Evolutionary conservation across 1,140 invertebrate species (phyloP).

Genomic region (Drosophila nasuta): DNA sequence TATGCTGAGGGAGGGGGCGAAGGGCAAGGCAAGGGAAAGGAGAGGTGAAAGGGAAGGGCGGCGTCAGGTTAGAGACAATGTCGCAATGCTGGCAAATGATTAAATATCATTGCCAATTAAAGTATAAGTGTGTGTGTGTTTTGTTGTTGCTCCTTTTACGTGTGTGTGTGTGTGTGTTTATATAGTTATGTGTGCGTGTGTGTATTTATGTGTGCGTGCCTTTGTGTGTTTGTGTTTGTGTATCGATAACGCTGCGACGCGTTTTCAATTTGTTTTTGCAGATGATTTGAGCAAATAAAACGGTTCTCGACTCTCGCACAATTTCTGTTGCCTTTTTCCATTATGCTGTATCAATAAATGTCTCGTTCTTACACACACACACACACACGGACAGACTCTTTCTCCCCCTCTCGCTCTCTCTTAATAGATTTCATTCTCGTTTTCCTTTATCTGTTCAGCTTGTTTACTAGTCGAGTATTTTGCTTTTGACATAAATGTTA

Average conservation of each 20-base stretch:
- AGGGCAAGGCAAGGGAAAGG: neutral
- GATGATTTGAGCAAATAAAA: slow-evolving; percentile 46
- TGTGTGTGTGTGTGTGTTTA: slow-evolving; percentile 25
- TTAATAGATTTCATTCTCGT: neutral
- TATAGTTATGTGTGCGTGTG: too few species aligned
- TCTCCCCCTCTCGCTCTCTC: neutral
- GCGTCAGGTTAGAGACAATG: slow-evolving; percentile 6
- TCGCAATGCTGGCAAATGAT: slow-evolving; percentile 27
- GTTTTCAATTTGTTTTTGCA: slow-evolving; percentile 46
- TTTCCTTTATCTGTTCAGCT: too few species aligned
- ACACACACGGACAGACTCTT: neutral
- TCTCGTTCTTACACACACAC: neutral
- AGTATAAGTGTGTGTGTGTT: slow-evolving; percentile 3
- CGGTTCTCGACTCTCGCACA: slow-evolving; percentile 7
- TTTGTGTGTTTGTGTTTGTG: slow-evolving; percentile 18
- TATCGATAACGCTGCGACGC: slow-evolving; percentile 46
- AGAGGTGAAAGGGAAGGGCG: neutral
- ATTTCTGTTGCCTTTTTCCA: slow-evolving; percentile 16
- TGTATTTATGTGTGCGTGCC: neutral
- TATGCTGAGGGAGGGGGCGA: neutral
- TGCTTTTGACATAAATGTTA: neutral
- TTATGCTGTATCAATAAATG: slow-evolving; percentile 28
- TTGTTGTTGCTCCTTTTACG: too few species aligned
- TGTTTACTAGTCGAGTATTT: neutral
- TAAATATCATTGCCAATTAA: slow-evolving; percentile 45